A percentile compares a stretch with the other conserved stretches of the same genome.
Conservation (phyloP, 2,113 vertebrate species). For the Lampris incognitus region DNA sequence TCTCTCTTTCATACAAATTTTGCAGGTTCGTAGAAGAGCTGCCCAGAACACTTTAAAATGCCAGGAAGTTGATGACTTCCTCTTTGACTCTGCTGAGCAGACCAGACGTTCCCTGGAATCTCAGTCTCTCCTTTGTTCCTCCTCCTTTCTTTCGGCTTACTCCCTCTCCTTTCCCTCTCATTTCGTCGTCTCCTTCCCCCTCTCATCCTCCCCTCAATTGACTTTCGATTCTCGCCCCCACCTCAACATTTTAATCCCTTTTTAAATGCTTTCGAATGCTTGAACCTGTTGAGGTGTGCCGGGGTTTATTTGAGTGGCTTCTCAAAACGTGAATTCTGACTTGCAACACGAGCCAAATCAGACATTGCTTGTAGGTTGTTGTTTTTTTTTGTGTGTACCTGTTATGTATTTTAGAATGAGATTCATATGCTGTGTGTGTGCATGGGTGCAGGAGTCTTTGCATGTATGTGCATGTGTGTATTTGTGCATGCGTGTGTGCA, state of each 20-base stretch:
- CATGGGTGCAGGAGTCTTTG: not conserved
- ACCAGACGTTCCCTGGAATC: conserved; percentile 58
- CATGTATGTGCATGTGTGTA: conserved; percentile 15
- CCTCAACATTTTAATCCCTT: conserved; percentile 8
- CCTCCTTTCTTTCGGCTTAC: conserved; percentile 10
- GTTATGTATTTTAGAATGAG: no score
- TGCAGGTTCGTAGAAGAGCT: conserved; percentile 50
- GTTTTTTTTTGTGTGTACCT: no score
- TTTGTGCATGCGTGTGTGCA: not conserved
- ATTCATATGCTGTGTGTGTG: not conserved
- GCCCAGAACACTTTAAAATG: conserved; percentile 62
- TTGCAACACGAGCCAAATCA: conserved; percentile 7
- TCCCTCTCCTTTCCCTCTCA: conserved; percentile 13
- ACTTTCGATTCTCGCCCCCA: not conserved
- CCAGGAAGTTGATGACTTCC: conserved; percentile 71
- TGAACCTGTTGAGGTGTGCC: conserved; percentile 31
- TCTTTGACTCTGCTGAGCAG: conserved; percentile 53
- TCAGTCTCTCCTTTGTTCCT: conserved; percentile 40
- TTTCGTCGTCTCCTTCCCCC: not conserved
- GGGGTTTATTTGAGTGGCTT: not conserved
- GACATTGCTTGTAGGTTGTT: not conserved
- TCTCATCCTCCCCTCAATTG: conserved; percentile 14
- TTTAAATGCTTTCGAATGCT: conserved; percentile 39
- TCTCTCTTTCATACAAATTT: conserved; percentile 20
- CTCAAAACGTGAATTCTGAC: conserved; percentile 4